Conservation (phyloP, 2,113 vertebrate species). For the Orientallactaga bullata region DNA sequence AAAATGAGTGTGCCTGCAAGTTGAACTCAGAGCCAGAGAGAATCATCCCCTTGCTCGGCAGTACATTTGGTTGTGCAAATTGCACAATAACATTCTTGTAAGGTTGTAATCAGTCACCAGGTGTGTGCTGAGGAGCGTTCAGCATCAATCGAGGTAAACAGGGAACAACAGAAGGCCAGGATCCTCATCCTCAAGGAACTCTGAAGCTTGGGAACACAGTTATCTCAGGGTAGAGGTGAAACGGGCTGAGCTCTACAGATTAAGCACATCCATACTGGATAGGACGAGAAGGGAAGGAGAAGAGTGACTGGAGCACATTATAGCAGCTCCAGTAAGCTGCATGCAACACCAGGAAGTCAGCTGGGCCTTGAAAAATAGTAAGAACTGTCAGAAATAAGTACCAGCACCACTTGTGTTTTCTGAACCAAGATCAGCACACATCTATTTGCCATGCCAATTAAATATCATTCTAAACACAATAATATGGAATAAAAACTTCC, state of each 20-base stretch:
- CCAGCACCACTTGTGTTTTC: background rate
- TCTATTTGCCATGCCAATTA: constrained; percentile 11
- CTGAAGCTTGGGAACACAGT: background rate
- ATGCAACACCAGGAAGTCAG: background rate
- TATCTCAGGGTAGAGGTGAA: background rate
- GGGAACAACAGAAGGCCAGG: background rate
- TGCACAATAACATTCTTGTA: background rate
- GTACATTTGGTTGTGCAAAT: constrained; percentile 55
- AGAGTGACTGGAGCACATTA: no score
- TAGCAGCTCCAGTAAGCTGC: no score
- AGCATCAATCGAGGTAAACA: background rate
- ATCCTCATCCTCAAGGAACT: background rate
- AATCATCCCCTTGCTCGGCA: constrained; percentile 34
- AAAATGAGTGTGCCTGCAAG: constrained; percentile 51
- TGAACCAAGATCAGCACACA: background rate
- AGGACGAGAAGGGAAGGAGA: no score
- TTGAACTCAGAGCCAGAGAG: constrained; percentile 47
- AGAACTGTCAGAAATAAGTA: background rate
- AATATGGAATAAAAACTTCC: background rate
- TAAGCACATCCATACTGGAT: no score
- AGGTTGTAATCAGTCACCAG: background rate
- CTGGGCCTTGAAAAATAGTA: background rate
- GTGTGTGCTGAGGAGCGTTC: background rate
- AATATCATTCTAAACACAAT: background rate
- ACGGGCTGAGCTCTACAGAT: no score